Conservation (phyloP, 2,113 vertebrate genomes). For the Merops nubicus region DNA sequence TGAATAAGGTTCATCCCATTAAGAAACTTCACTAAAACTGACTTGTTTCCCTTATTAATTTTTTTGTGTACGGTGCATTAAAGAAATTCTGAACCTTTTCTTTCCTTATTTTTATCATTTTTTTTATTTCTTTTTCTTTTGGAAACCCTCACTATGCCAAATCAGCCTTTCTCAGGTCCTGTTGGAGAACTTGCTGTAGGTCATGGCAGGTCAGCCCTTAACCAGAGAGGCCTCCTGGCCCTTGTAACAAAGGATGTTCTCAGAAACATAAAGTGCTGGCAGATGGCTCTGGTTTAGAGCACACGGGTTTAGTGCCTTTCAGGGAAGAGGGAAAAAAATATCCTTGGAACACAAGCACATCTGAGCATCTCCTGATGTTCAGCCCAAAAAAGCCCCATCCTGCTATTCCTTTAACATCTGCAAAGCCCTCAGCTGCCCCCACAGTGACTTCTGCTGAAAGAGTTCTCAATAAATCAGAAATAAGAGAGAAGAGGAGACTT, state of each 20-base stretch:
- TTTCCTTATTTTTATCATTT: background rate
- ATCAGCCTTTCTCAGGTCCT: background rate
- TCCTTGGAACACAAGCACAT: background rate
- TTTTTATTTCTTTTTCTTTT: background rate
- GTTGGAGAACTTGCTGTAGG: background rate
- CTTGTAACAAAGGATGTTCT: background rate
- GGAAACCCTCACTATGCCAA: background rate
- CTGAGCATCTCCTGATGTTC: background rate
- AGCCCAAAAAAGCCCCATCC: background rate
- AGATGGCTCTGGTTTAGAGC: background rate
- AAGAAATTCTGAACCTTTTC: background rate
- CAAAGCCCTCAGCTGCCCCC: background rate
- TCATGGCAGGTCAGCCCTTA: background rate
- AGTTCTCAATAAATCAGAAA: background rate
- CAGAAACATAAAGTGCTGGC: background rate
- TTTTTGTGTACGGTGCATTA: background rate
- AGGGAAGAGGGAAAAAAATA: background rate
- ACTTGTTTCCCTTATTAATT: background rate
- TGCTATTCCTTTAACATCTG: background rate
- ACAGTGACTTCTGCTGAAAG: rapidly evolving
- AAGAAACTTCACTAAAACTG: background rate
- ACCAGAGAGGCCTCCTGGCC: background rate
- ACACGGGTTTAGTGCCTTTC: background rate
- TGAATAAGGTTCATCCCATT: background rate
- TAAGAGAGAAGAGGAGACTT: background rate